Evolutionary conservation across 2,797 vertebrate species (phyloP), one percentile per base, ranked within the genome.

Genomic region (Halcyon leucocephala): DNA sequence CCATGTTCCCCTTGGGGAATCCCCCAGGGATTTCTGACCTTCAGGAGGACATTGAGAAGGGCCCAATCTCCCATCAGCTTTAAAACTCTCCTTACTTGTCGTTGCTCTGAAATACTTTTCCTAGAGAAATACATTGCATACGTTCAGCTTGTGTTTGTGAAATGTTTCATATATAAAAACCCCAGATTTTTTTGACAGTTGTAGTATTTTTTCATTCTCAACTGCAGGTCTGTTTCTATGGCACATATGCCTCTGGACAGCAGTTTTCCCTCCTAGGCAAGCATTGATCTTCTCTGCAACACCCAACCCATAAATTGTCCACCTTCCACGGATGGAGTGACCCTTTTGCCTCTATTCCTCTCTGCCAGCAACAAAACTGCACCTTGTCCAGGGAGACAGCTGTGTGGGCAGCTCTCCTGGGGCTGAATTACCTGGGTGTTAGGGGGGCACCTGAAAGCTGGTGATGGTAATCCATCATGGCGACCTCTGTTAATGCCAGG

Each of bases 301-400:
- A 42, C 24, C 39, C 49, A 44, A 37, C 22, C 25, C 74, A 83
- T 64, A 42, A 58, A 24, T 4, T 52, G 12, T 35, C 64, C 54
- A 52, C 26, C 41, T 76, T 35, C 57, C 49, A n/a, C 18, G 66
- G 54, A 24, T 20, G 69, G n/a, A 70, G 25, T 4, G 8, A 76
- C 33, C 18, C 2, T 69, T 37, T 39, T 60, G 25, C n/a, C 54
- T 74, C 42, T 74, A 9, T 37, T 72, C 29, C 54, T 76, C 31
- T n/a, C 20, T 44, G 33, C 16, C 67, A 57, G 37, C 37, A 70
- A 15, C 26, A 48, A 25, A 70, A 2, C 21, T 57, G 73, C 10
- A 20, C 7, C 37, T 70, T 1, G 2, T 7, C 37, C 10, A 20
- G 44, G 49, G 52, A 82, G 28, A 28, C 4, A 1, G 0, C 24